A percentile compares a stretch with the other conserved stretches of the same genome.
These are phyloP conservation scores for Neosilurus hyrtlii DNA, from an alignment of 2,797 vertebrate species.

Conservation along the genomic window DNA sequence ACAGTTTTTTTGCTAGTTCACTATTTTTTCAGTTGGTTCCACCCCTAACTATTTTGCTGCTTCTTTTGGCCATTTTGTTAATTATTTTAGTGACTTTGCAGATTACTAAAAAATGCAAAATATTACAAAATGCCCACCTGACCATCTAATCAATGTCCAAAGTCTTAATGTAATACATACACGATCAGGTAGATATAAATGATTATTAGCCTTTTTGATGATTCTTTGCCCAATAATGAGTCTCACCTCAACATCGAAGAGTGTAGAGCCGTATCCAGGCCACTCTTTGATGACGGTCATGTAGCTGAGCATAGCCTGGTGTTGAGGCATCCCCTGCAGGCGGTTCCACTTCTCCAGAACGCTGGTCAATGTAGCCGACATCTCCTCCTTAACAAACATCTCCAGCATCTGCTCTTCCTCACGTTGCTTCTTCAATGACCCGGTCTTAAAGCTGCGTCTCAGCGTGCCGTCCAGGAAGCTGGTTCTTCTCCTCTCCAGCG, in stretches of 20 bases:
- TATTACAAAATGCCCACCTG: too few relatives aligned
- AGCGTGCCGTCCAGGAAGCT: conserved; percentile 89
- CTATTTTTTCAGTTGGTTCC: neutral
- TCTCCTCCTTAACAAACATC: conserved; percentile 96
- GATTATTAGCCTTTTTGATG: neutral
- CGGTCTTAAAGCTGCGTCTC: conserved; percentile 88
- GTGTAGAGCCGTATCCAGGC: conserved; percentile 90
- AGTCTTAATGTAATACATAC: too few relatives aligned
- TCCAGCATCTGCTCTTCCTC: conserved; percentile 95
- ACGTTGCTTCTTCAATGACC: conserved; percentile 89
- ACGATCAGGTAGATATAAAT: too few relatives aligned
- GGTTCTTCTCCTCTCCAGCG: conserved; percentile 81
- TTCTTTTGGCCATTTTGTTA: neutral
- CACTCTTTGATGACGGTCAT: conserved; percentile 91
- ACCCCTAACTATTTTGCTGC: neutral
- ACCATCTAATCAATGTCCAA: too few relatives aligned
- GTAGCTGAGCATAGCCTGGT: conserved; percentile 92
- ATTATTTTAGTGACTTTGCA: neutral
- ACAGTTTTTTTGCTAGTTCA: neutral
- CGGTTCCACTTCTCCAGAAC: conserved; percentile 89
- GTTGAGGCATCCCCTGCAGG: conserved; percentile 85
- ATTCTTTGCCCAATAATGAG: neutral
- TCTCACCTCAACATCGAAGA: conserved; percentile 91
- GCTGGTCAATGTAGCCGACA: conserved; percentile 85
- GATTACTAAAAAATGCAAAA: neutral